Evolutionary conservation across 2,888 invertebrate genomes (phyloP).

Genomic region (Melanophora roralis): DNA sequence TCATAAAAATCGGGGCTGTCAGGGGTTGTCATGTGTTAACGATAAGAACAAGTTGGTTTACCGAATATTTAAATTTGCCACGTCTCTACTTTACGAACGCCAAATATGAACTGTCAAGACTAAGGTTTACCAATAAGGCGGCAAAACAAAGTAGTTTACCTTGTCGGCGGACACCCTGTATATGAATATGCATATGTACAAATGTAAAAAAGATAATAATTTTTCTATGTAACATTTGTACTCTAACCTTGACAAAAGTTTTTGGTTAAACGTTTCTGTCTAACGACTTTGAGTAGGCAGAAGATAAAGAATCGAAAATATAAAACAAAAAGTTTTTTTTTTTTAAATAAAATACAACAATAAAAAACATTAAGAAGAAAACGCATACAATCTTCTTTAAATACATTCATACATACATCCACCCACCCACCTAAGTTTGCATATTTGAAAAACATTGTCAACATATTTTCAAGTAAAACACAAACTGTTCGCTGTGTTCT

Average conservation of each 20-base stretch:
- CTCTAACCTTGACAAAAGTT: constrained; percentile 27
- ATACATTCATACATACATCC: background rate
- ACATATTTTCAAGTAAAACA: background rate
- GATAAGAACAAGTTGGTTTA: too few relatives aligned
- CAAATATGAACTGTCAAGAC: too few relatives aligned
- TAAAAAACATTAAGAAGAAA: background rate
- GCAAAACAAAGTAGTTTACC: too few relatives aligned
- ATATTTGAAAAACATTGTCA: constrained; percentile 24
- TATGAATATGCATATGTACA: too few relatives aligned
- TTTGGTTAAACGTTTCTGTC: background rate
- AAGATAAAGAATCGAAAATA: background rate
- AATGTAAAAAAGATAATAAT: background rate
- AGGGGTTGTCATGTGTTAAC: too few relatives aligned
- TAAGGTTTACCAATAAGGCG: too few relatives aligned
- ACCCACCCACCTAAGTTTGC: background rate
- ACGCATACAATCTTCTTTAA: background rate
- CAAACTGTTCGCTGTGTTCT: background rate
- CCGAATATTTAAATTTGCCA: too few relatives aligned
- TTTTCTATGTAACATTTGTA: background rate
- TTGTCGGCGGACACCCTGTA: too few relatives aligned
- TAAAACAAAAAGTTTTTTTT: background rate
- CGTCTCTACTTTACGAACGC: too few relatives aligned
- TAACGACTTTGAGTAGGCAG: constrained; percentile 12
- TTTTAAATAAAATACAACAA: background rate
- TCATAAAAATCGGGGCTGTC: too few relatives aligned